Evolutionary conservation across 2,888 invertebrate genomes (phyloP).

Genomic region (Charanyca ferruginea): DNA sequence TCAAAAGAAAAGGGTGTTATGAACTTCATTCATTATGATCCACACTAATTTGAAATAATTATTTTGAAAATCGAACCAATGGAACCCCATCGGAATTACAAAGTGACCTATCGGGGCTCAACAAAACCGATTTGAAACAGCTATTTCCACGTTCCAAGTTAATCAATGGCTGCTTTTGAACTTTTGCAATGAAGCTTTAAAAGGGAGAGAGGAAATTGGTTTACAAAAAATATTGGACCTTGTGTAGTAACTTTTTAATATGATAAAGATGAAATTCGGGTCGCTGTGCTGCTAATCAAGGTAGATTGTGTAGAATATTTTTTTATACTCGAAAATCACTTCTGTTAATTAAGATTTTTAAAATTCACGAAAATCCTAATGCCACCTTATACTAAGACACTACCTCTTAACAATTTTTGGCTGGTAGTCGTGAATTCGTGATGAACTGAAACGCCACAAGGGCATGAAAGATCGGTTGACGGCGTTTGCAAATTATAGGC

Average conservation of each 20-base stretch:
- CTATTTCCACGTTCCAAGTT: slow-evolving; percentile 67
- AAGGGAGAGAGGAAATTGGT: slow-evolving; percentile 65
- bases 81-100: slow-evolving; percentile 48
- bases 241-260: slow-evolving; percentile 66
- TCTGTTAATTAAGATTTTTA: not conserved
- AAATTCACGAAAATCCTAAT: not conserved
- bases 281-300: slow-evolving; percentile 43
- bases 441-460: too few species aligned
- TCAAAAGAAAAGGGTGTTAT: not conserved
- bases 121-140: slow-evolving; percentile 63
- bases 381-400: too few species aligned
- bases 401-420: too few species aligned
- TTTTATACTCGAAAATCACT: slow-evolving; percentile 4
- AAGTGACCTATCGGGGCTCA: slow-evolving; percentile 59
- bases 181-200: slow-evolving; percentile 61
- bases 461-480: too few species aligned
- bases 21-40: slow-evolving; percentile 34
- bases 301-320: slow-evolving; percentile 40
- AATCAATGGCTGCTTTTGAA: slow-evolving; percentile 67
- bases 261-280: slow-evolving; percentile 63
- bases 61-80: slow-evolving; percentile 50
- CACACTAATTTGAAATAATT: slow-evolving; percentile 54
- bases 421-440: too few species aligned
- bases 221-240: slow-evolving; percentile 57
- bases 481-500: too few species aligned